These are phyloP conservation scores for Bellardia bayeri DNA, from an alignment of 2,888 invertebrate species.

Conservation along the genomic window DNA sequence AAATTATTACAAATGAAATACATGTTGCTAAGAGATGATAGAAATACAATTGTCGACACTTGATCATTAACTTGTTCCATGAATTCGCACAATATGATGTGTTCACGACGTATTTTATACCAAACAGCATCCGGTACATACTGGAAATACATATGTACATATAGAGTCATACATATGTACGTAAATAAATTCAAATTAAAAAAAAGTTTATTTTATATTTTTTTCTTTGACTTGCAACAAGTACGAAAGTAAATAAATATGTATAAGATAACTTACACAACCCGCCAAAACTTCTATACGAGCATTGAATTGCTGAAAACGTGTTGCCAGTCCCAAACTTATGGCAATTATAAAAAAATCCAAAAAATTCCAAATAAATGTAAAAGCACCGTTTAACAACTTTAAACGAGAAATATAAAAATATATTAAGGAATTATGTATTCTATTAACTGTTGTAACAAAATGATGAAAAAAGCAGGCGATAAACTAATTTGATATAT, in stretches of 20 bases:
- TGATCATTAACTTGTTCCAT: constrained; percentile 87
- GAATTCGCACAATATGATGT: constrained; percentile 87
- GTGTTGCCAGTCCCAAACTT: constrained; percentile 88
- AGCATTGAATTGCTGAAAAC: constrained; percentile 87
- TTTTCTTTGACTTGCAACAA: constrained; percentile 5
- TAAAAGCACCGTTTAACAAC: constrained; percentile 81
- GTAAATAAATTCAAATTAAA: not conserved
- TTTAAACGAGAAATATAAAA: constrained; percentile 39
- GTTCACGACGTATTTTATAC: constrained; percentile 88
- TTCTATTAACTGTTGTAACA: not conserved
- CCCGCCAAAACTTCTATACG: constrained; percentile 78
- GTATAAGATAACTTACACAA: constrained; percentile 74
- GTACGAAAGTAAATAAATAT: not conserved
- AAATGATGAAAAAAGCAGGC: too few relatives aligned
- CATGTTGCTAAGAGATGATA: constrained; percentile 89
- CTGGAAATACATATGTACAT: not conserved
- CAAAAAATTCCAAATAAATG: constrained; percentile 90
- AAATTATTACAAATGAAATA: constrained; percentile 91
- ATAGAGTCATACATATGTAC: not conserved
- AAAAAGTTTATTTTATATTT: constrained; percentile 8
- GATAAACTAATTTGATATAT: too few relatives aligned
- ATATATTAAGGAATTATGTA: not conserved
- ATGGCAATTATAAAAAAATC: constrained; percentile 89
- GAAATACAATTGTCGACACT: constrained; percentile 87
- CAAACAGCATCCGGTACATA: constrained; percentile 84